Evolutionary conservation across 2,888 invertebrate species (phyloP), one percentile per base, ranked within the genome.

Genomic region (Zelleria hepariella): DNA sequence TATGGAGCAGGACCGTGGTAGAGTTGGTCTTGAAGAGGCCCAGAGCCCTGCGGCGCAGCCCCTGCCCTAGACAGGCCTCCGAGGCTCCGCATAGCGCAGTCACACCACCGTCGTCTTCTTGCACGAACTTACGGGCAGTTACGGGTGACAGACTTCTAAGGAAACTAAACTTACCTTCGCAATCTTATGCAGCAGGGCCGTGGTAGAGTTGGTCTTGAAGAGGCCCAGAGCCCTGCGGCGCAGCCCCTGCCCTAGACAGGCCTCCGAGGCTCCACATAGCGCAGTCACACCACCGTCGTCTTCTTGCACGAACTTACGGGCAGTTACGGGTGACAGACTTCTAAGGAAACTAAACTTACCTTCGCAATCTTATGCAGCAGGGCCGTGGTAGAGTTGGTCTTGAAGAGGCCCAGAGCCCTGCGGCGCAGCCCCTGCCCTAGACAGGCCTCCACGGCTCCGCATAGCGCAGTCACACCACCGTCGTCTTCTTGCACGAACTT

Each of bases 401-500:
- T 97, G 85, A 98, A 98, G 55, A 98, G 91, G 1, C 97, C 98
- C 26, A 93, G 74, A 0, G 93, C 93, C 18, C 93, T 83, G 8
- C 93, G 81, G 0, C 93, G 80, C 59, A 93, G 73, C 55, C 93
- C 93, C 77, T 93, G 93, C 8, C 93, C 93, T 61, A 98, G 91
- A 73, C 97, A 97, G 3, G 95, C 93, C 80, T 98, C 97, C 2
- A 98, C 96, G 0, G 96, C 95, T 21, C 94, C 95, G 78, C 97
- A 98, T 1, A 98, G 89, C 0, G 96, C 93, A n/a, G 95, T 96
- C 53, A 98, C 95, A 58, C 94, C 94, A 62, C 96, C 95, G 72
- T 96, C 96, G 72, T 97, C 96, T 82, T 97, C 96, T 77, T 97
- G 96, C 10, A 98, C 94, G 76, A 95, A 96, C 82, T 97, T 96